Evolutionary conservation across 2,888 invertebrate genomes (phyloP).

Genomic region (Clostera curtula): DNA sequence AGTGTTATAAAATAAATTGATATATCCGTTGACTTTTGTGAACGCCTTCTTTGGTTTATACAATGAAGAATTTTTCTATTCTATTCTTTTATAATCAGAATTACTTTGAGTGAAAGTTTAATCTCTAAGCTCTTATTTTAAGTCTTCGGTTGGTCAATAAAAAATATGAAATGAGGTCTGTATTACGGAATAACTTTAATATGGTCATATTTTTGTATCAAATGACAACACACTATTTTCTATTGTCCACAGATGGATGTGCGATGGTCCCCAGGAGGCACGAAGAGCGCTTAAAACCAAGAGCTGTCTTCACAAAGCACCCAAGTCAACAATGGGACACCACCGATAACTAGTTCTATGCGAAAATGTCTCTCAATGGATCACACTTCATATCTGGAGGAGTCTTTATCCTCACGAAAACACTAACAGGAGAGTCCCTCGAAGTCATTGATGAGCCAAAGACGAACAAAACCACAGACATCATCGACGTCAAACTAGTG

Average conservation of each 20-base stretch:
- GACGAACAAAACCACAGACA: conserved; percentile 63
- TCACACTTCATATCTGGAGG: conserved; percentile 46
- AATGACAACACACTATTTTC: conserved; percentile 6
- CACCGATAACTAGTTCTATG: conserved; percentile 34
- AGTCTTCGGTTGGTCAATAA: too few species aligned
- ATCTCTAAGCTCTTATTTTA: too few species aligned
- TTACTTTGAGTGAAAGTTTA: too few species aligned
- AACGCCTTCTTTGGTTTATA: too few species aligned
- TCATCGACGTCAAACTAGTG: conserved; percentile 79
- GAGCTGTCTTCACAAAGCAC: conserved; percentile 33
- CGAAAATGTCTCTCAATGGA: conserved; percentile 53
- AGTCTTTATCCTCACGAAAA: conserved; percentile 56
- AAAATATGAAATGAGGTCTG: too few species aligned
- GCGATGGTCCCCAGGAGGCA: conserved; percentile 14
- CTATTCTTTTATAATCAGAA: too few species aligned
- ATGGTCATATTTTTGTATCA: conserved; percentile 2
- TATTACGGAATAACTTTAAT: too few species aligned
- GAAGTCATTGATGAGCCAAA: conserved; percentile 61
- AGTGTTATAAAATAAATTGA: too few species aligned
- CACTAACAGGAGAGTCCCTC: conserved; percentile 57
- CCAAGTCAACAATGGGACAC: conserved; percentile 29
- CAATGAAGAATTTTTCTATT: too few species aligned
- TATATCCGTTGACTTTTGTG: too few species aligned
- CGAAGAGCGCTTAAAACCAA: conserved; percentile 22
- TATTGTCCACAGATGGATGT: conserved; percentile 56